A percentile compares a stretch with the other conserved stretches of the same genome.
Conservation (phyloP, 1,140 invertebrate species). For the Pissodes strobi region DNA sequence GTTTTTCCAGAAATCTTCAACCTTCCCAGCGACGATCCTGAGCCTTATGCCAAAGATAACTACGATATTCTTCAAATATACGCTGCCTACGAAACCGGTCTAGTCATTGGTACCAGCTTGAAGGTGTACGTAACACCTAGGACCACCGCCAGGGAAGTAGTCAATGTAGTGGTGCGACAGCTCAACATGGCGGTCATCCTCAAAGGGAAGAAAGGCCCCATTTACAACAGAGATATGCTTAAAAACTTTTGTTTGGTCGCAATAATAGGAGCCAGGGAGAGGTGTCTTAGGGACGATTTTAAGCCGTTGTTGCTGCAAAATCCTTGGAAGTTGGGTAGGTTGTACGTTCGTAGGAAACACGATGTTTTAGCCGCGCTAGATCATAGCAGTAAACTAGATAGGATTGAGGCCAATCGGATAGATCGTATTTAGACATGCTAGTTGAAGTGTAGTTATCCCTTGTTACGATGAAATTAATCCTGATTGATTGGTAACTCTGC, state of each 20-base stretch:
- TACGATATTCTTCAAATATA: slow-evolving; percentile 79
- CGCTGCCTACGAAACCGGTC: slow-evolving; percentile 91
- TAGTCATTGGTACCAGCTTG: slow-evolving; percentile 88
- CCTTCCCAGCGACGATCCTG: slow-evolving; percentile 46
- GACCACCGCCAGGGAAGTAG: slow-evolving; percentile 90
- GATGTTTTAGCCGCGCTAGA: slow-evolving; percentile 86
- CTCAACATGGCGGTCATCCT: slow-evolving; percentile 89
- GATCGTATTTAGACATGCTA: slow-evolving; percentile 27
- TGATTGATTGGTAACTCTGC: too few relatives aligned
- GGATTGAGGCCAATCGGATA: slow-evolving; percentile 23
- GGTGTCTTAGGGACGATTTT: slow-evolving; percentile 91
- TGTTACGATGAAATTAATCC: slow-evolving; percentile 19
- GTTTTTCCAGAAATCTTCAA: slow-evolving; percentile 42
- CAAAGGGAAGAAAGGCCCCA: slow-evolving; percentile 83
- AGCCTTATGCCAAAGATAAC: slow-evolving; percentile 28
- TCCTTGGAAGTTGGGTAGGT: slow-evolving; percentile 90
- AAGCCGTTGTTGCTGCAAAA: slow-evolving; percentile 89
- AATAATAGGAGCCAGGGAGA: slow-evolving; percentile 88
- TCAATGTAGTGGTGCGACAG: slow-evolving; percentile 91
- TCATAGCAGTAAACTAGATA: slow-evolving; percentile 71
- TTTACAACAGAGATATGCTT: slow-evolving; percentile 78
- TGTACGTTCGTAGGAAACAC: slow-evolving; percentile 89
- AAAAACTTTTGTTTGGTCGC: slow-evolving; percentile 92
- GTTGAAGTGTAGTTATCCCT: neutral
- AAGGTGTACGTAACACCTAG: slow-evolving; percentile 88